Evolutionary conservation across 2,797 vertebrate genomes (phyloP).

Genomic region (Triplophysa bombifrons): DNA sequence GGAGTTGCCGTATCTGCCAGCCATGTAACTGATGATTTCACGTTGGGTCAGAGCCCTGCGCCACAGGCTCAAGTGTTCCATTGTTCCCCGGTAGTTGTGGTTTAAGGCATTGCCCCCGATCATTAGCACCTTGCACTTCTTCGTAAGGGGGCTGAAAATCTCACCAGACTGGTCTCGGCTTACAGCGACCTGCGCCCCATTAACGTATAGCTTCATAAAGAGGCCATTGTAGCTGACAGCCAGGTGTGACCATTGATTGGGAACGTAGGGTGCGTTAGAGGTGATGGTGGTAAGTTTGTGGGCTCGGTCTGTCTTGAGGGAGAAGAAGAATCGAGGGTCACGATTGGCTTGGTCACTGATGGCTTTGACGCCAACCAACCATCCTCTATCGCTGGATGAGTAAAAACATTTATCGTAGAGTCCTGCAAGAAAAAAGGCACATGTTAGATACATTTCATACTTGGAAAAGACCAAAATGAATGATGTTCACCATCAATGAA

Average conservation of each 20-base stretch:
- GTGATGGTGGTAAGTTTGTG: conserved; percentile 91
- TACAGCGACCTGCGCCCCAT: conserved; percentile 92
- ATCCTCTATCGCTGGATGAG: conserved; percentile 94
- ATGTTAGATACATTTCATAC: not conserved
- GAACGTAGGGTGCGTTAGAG: conserved; percentile 87
- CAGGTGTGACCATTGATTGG: conserved; percentile 91
- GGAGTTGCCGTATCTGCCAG: conserved; percentile 70
- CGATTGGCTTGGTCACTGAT: conserved; percentile 90
- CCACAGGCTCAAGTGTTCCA: conserved; percentile 92
- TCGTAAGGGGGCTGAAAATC: conserved; percentile 91
- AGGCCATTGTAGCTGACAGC: conserved; percentile 89
- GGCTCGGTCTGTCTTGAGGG: conserved; percentile 96
- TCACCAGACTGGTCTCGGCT: conserved; percentile 92
- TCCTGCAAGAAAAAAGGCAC: conserved; percentile 73
- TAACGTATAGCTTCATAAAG: conserved; percentile 92
- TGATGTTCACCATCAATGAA: not conserved
- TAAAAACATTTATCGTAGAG: conserved; percentile 99
- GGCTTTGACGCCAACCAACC: conserved; percentile 94
- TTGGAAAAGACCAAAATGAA: not conserved
- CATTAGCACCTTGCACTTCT: conserved; percentile 96
- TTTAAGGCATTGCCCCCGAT: conserved; percentile 91
- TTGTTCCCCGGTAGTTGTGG: conserved; percentile 90
- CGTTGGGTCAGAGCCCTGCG: conserved; percentile 85
- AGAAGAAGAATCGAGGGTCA: conserved; percentile 96
- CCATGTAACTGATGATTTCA: conserved; percentile 89